These are phyloP conservation scores for Apantesis nais DNA, from an alignment of 2,888 invertebrate species.

Conservation along the genomic window DNA sequence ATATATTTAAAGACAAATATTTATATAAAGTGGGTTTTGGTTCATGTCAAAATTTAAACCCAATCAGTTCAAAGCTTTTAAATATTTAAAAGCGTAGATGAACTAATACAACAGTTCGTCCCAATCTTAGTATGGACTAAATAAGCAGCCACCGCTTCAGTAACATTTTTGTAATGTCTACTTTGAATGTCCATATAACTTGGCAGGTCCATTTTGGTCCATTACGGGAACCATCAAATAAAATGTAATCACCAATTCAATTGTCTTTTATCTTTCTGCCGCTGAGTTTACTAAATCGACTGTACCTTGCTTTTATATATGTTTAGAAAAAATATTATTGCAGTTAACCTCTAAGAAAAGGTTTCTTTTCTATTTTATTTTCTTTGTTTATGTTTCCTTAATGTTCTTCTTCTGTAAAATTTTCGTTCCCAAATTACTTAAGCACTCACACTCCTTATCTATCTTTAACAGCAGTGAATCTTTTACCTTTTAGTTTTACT, in stretches of 20 bases:
- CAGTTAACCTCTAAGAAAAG: not conserved
- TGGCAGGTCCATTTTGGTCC: conserved; percentile 49
- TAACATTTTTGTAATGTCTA: not conserved
- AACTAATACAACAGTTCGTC: too few species aligned
- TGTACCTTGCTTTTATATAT: not conserved
- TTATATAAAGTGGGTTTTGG: too few species aligned
- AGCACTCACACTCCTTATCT: not conserved
- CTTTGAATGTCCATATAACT: conserved; percentile 46
- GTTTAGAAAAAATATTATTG: not conserved
- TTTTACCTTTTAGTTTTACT: not conserved
- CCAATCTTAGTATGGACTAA: not conserved
- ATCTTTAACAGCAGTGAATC: not conserved
- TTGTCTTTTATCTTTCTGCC: conserved; percentile 46
- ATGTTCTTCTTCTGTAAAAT: not conserved
- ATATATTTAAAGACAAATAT: too few species aligned
- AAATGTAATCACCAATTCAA: conserved; percentile 55
- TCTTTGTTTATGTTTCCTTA: not conserved
- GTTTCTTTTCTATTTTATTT: not conserved
- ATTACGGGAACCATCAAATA: conserved; percentile 53
- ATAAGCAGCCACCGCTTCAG: not conserved
- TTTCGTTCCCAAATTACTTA: too few species aligned
- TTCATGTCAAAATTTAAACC: too few species aligned
- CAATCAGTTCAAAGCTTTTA: too few species aligned
- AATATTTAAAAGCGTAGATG: too few species aligned
- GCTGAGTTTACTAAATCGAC: conserved; percentile 27